phyloP scores from a whole-genome alignment of 2,797 vertebrate genomes.

The Hydrolagus colliei region DNA sequence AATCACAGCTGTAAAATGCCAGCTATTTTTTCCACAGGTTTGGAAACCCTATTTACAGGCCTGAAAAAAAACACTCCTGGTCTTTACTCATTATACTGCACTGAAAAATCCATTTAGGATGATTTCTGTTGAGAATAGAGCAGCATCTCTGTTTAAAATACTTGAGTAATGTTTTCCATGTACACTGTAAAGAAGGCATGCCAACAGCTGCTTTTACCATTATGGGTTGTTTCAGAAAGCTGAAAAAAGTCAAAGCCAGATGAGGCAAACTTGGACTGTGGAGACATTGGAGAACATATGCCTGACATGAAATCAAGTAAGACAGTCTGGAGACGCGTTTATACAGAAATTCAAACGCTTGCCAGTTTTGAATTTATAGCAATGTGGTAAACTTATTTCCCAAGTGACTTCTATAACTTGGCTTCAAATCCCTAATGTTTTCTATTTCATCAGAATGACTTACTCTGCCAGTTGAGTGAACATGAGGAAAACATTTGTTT shows the following conservation, averaged over 20 bases:
- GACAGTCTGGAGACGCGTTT: conserved; percentile 25
- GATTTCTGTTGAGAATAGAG: conserved; percentile 41
- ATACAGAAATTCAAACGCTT: conserved; percentile 22
- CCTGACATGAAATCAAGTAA: conserved; percentile 54
- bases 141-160: conserved; percentile 54
- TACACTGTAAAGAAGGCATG: conserved; percentile 66
- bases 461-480: conserved; percentile 18
- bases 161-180: conserved; percentile 65
- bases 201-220: conserved; percentile 80
- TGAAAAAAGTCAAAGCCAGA: conserved; percentile 52
- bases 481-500: conserved; percentile 26
- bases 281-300: conserved; percentile 53
- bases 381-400: conserved; percentile 31
- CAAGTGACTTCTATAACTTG: conserved; percentile 23
- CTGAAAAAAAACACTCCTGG: conserved; percentile 8
- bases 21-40: conserved; percentile 19
- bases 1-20: conserved; percentile 20
- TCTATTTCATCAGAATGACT: conserved; percentile 23
- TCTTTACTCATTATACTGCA: not conserved
- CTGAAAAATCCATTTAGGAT: conserved; percentile 23
- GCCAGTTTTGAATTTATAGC: conserved; percentile 29
- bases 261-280: conserved; percentile 61
- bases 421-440: conserved; percentile 20
- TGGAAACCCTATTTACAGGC: conserved; percentile 18
- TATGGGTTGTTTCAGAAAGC: conserved; percentile 69